These are phyloP conservation scores for Diarsia dahlii DNA, from an alignment of 2,888 invertebrate genomes.

Conservation along the genomic window DNA sequence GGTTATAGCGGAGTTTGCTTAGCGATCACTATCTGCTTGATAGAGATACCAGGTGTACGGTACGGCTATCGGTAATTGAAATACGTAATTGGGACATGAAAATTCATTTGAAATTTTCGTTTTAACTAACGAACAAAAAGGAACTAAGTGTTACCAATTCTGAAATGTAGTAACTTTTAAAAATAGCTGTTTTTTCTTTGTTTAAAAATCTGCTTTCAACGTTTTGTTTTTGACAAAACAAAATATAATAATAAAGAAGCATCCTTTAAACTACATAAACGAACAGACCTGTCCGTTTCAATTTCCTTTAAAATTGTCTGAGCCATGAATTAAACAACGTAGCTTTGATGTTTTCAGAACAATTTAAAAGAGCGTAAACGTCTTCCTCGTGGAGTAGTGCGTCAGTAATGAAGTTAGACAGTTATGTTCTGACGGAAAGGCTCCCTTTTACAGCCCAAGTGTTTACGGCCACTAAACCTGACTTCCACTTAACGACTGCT, in stretches of 20 bases:
- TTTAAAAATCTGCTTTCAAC: not conserved
- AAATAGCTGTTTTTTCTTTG: not conserved
- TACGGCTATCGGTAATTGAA: slow-evolving; percentile 16
- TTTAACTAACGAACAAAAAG: not conserved
- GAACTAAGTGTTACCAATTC: not conserved
- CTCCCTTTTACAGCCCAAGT: slow-evolving; percentile 78
- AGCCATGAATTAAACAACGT: slow-evolving; percentile 38
- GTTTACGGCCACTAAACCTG: slow-evolving; percentile 84
- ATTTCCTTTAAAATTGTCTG: slow-evolving; percentile 32
- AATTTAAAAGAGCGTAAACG: slow-evolving; percentile 66
- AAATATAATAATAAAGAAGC: not conserved
- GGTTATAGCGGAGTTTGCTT: slow-evolving; percentile 58
- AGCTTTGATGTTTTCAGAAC: slow-evolving; percentile 64
- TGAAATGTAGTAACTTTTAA: not conserved
- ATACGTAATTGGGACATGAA: slow-evolving; percentile 5
- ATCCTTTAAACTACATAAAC: not conserved
- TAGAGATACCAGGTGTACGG: slow-evolving; percentile 48
- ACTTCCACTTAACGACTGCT: slow-evolving; percentile 78
- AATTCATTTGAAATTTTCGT: not conserved
- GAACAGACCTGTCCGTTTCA: not conserved
- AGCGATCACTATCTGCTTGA: slow-evolving; percentile 61
- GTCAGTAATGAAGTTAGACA: slow-evolving; percentile 82
- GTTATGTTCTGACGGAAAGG: slow-evolving; percentile 75
- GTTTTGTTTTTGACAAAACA: not conserved
- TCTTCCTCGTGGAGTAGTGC: slow-evolving; percentile 63